Conservation (phyloP, 2,113 vertebrate species). For the Brachyhypopomus gauderio region DNA sequence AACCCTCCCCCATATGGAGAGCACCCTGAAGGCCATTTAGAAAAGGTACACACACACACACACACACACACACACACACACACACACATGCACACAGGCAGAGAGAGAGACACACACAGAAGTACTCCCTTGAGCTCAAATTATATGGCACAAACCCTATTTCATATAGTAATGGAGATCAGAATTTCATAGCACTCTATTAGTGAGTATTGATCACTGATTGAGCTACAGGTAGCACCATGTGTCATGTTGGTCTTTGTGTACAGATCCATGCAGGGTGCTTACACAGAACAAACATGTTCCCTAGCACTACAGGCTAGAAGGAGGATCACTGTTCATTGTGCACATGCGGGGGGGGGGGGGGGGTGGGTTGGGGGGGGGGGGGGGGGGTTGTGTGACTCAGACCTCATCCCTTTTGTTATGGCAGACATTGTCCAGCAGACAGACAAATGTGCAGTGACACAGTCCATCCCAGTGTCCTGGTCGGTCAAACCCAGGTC, state of each 20-base stretch:
- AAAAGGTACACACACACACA: conserved; percentile 12
- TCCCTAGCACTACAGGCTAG: neutral
- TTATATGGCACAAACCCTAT: neutral
- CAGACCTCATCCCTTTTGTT: neutral
- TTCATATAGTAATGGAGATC: no score
- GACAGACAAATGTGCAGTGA: conserved; percentile 42
- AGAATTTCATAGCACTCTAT: conserved; percentile 64
- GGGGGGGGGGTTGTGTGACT: neutral
- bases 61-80: conserved; percentile 18
- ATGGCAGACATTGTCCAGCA: conserved; percentile 27
- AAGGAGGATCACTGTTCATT: neutral
- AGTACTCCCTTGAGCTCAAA: neutral
- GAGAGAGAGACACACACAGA: no score
- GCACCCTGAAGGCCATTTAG: neutral
- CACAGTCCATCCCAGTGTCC: conserved; percentile 44
- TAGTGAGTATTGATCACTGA: conserved; percentile 71
- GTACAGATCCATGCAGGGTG: neutral
- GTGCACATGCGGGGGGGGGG: neutral
- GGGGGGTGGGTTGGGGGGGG: neutral
- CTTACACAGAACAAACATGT: conserved; percentile 22
- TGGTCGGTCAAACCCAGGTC: conserved; percentile 60
- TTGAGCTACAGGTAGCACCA: conserved; percentile 60
- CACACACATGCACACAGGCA: no score
- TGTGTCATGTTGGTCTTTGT: conserved; percentile 7
- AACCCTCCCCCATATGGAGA: neutral